Percentiles rank a stretch among this genome's conserved stretches.
Conservation (phyloP, 2,113 vertebrate genomes). For the Ceuthmochares aereus region DNA sequence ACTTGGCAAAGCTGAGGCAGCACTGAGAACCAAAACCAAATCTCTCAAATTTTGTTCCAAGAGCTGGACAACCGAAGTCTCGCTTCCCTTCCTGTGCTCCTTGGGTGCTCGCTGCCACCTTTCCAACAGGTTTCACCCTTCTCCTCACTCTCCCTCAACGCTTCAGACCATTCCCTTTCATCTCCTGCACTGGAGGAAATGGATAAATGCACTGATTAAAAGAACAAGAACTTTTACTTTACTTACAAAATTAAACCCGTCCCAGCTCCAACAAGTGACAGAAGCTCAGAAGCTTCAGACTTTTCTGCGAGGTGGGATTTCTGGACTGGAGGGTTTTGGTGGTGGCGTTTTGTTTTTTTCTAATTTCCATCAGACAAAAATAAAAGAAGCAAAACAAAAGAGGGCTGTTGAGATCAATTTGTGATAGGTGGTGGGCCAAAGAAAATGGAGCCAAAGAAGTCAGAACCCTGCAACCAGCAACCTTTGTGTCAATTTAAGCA, state of each 20-base stretch:
- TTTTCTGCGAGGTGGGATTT: neutral
- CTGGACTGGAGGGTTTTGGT: neutral
- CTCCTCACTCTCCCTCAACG: neutral
- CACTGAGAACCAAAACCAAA: neutral
- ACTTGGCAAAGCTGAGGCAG: neutral
- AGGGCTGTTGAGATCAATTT: slow-evolving; percentile 53
- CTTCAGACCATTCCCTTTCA: slow-evolving; percentile 5
- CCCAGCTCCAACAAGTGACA: neutral
- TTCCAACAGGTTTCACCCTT: neutral
- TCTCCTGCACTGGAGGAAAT: neutral
- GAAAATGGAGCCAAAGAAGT: slow-evolving; percentile 74
- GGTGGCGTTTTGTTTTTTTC: neutral
- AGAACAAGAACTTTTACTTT: slow-evolving; percentile 24
- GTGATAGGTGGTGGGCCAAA: slow-evolving; percentile 74
- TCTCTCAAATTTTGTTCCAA: neutral
- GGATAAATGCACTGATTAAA: neutral
- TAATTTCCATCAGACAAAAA: slow-evolving; percentile 39
- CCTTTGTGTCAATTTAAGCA: slow-evolving; percentile 87
- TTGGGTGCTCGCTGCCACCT: neutral
- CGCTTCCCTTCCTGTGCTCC: neutral
- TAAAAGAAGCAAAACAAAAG: slow-evolving; percentile 48
- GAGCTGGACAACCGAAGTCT: neutral
- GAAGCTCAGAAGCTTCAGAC: slow-evolving; percentile 5
- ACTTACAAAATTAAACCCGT: neutral
- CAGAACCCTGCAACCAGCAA: slow-evolving; percentile 77